Evolutionary conservation across 2,797 vertebrate species (phyloP).

Genomic region (Poeciliopsis presidionis): DNA sequence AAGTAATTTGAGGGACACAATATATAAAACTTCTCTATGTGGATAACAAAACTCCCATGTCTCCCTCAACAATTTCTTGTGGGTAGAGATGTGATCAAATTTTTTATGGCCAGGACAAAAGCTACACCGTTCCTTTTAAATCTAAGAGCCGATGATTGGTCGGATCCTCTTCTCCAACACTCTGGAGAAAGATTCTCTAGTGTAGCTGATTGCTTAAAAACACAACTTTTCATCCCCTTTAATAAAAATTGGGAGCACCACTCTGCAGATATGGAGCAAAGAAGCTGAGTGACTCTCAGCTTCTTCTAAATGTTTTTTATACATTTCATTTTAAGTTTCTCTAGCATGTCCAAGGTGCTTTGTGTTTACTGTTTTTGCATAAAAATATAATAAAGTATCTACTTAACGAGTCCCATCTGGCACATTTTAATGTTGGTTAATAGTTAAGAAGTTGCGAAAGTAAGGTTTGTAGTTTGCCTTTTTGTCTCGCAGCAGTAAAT

Average conservation of each 20-base stretch:
- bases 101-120: neutral
- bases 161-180: neutral
- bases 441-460: neutral
- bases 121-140: neutral
- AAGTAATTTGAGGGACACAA: neutral
- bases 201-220: neutral
- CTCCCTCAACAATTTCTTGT: neutral
- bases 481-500: conserved; percentile 6
- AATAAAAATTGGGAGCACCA: neutral
- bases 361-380: neutral
- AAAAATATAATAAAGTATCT: neutral
- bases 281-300: conserved; percentile 1
- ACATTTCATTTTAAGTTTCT: neutral
- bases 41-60: neutral
- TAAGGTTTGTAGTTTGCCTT: conserved; percentile 23
- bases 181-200: neutral
- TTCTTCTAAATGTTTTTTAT: neutral
- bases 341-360: conserved; percentile 8
- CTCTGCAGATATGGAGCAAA: neutral
- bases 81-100: neutral
- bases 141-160: neutral
- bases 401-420: neutral
- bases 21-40: neutral
- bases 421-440: neutral
- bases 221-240: neutral